Evolutionary conservation across 2,797 vertebrate species (phyloP).

Genomic region (Bradypodion ventrale): DNA sequence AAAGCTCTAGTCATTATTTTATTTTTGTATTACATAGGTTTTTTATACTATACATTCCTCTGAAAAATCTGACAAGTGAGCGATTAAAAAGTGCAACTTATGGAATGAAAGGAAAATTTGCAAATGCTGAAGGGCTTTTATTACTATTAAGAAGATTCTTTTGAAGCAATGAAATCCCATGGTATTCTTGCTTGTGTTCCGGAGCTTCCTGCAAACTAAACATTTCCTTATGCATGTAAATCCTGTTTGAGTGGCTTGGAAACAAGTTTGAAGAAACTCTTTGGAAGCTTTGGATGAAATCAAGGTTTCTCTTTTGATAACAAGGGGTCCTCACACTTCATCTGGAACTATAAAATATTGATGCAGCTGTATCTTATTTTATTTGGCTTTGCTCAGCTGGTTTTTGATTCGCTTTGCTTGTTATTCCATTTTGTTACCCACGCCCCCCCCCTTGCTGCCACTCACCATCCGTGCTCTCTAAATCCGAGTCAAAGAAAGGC

Average conservation of each 20-base stretch:
- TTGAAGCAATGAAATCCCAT: background rate
- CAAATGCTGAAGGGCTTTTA: background rate
- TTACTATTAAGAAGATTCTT: background rate
- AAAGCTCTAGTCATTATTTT: too few species aligned
- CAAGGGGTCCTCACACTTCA: background rate
- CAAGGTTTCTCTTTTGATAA: too few species aligned
- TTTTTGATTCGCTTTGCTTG: background rate
- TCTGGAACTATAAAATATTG: background rate
- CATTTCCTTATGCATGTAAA: background rate
- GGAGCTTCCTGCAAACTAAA: background rate
- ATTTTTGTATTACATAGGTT: too few species aligned
- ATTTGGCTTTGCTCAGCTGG: background rate
- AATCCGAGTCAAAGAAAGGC: constrained; percentile 92
- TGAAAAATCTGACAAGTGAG: too few species aligned
- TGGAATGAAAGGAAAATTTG: background rate
- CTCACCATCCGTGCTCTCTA: constrained; percentile 91
- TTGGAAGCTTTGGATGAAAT: background rate
- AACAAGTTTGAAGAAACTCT: background rate
- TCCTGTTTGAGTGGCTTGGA: background rate
- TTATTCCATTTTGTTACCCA: background rate
- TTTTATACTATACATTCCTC: too few species aligned
- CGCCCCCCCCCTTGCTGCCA: background rate
- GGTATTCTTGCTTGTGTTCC: background rate
- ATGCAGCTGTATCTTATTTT: background rate
- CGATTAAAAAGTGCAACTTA: too few species aligned